Conservation (phyloP, 2,113 vertebrate species). For the Cnemophilus loriae region DNA sequence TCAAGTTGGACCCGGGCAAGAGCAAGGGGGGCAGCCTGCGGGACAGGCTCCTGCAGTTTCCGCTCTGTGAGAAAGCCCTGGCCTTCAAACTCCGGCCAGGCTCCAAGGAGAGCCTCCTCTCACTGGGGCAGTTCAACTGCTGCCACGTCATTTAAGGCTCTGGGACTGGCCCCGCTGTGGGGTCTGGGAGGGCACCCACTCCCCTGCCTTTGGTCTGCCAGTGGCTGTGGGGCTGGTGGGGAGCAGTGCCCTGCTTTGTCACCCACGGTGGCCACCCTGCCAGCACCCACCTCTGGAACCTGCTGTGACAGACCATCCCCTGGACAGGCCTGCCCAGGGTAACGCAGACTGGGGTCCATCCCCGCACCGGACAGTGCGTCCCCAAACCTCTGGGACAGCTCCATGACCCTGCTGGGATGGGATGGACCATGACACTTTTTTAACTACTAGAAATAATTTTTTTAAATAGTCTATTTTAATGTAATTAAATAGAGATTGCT, state of each 20-base stretch:
- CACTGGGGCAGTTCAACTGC: conserved; percentile 88
- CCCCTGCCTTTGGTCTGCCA: not conserved
- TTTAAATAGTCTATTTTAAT: conserved; percentile 69
- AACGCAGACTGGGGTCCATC: not conserved
- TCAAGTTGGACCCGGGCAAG: conserved; percentile 71
- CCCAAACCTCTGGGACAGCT: not conserved
- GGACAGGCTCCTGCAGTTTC: conserved; percentile 66
- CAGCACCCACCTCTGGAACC: not conserved
- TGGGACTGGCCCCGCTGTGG: rapidly evolving
- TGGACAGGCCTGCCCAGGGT: not conserved
- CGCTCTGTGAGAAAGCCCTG: conserved; percentile 62
- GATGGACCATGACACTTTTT: not conserved
- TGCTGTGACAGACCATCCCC: not conserved
- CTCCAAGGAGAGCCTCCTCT: conserved; percentile 83
- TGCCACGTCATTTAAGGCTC: conserved; percentile 79
- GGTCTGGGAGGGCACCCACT: not conserved
- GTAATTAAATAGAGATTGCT: conserved; percentile 50
- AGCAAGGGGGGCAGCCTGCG: conserved; percentile 74
- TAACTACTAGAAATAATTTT: conserved; percentile 54
- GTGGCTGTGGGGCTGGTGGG: rapidly evolving
- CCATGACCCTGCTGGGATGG: rapidly evolving
- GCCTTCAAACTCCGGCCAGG: conserved; percentile 52
- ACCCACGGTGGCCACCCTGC: rapidly evolving
- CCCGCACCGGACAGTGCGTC: rapidly evolving
- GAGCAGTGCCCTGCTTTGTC: not conserved